Conservation (phyloP, 2,113 vertebrate species). For the Pomatostomus ruficeps region DNA sequence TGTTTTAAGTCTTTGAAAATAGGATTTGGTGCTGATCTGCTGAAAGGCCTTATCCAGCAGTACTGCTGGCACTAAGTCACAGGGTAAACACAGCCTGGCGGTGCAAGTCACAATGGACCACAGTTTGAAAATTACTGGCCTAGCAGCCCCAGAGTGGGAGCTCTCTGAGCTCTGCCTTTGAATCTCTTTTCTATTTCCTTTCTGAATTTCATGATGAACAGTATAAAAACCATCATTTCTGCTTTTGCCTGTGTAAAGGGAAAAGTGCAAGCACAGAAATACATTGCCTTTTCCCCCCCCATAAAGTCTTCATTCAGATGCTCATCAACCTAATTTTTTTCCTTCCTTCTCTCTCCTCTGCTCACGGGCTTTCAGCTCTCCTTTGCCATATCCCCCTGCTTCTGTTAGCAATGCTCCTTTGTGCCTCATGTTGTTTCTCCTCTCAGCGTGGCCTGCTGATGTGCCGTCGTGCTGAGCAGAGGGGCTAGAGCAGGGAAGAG, state of each 20-base stretch:
- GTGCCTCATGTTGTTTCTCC: neutral
- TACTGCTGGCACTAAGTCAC: conserved; percentile 54
- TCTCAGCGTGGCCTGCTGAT: neutral
- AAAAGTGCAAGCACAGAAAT: neutral
- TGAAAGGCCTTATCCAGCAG: conserved; percentile 48
- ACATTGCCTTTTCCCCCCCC: neutral
- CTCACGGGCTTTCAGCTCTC: neutral
- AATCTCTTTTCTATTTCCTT: conserved; percentile 17
- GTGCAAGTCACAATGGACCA: conserved; percentile 44
- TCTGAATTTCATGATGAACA: neutral
- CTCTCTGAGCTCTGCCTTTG: conserved; percentile 6
- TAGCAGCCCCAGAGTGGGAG: neutral
- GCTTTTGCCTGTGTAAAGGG: neutral
- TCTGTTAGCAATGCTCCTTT: neutral
- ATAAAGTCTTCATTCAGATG: neutral
- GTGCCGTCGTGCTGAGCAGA: neutral
- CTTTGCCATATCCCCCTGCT: neutral
- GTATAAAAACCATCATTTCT: neutral
- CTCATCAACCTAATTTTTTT: neutral
- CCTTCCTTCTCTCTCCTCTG: neutral
- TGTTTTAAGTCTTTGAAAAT: conserved; percentile 49
- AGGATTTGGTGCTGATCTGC: conserved; percentile 54
- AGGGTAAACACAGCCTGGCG: conserved; percentile 36
- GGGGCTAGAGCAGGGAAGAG: neutral
- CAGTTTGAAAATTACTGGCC: conserved; percentile 57